Conservation (phyloP, 2,797 vertebrate species). For the Arnoldichthys spilopterus region DNA sequence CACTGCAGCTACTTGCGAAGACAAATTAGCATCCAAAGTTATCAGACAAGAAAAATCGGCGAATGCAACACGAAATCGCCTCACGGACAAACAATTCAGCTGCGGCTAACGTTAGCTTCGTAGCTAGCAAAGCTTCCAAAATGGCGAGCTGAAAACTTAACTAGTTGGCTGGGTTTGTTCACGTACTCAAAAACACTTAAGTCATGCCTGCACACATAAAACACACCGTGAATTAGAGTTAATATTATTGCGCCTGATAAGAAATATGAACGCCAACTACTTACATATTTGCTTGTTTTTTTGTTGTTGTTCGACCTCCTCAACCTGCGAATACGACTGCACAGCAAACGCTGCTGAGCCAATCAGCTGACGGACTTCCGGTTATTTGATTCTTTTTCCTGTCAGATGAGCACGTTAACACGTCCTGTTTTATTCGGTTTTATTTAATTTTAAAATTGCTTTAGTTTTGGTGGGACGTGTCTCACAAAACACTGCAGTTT, state of each 20-base stretch:
- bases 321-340: background rate
- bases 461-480: too few relatives aligned
- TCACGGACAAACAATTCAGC: background rate
- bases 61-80: background rate
- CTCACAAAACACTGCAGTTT: too few relatives aligned
- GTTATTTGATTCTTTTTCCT: background rate
- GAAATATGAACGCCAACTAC: background rate
- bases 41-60: too few relatives aligned
- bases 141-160: background rate
- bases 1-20: background rate
- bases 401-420: background rate
- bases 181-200: background rate
- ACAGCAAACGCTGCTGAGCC: background rate
- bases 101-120: background rate
- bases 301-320: background rate
- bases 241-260: too few relatives aligned
- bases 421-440: background rate
- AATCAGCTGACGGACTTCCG: conserved; percentile 4
- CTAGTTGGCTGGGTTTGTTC: too few relatives aligned
- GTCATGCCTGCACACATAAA: background rate
- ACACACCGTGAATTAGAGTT: too few relatives aligned
- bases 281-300: conserved; percentile 1
- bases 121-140: background rate
- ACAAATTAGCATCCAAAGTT: background rate
- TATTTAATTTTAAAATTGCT: background rate